phyloP scores from a whole-genome alignment of 1,140 invertebrate genomes.

The Pseudomyrmex gracilis region DNA sequence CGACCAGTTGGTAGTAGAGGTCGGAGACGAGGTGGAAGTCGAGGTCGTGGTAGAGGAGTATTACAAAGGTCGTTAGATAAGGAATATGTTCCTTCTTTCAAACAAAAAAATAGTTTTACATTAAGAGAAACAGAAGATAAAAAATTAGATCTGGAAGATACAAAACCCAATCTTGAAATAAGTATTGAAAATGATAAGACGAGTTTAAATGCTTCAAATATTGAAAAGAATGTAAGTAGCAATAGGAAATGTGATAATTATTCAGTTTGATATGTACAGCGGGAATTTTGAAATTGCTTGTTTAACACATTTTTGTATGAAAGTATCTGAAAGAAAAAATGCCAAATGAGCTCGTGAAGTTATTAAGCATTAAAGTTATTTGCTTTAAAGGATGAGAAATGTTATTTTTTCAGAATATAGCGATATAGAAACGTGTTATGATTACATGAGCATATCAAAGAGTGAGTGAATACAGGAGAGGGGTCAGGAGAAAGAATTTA shows the following conservation, averaged over 20 bases:
- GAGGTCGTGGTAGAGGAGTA: conserved; percentile 32
- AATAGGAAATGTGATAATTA: not conserved
- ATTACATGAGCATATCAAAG: too few species aligned
- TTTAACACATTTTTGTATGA: too few species aligned
- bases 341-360: too few species aligned
- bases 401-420: too few species aligned
- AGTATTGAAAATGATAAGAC: not conserved
- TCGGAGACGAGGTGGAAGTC: not conserved
- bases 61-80: conserved; percentile 39
- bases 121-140: conserved; percentile 20
- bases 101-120: conserved; percentile 24
- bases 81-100: conserved; percentile 40
- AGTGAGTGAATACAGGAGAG: too few species aligned
- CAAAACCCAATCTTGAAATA: not conserved
- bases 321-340: too few species aligned
- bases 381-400: too few species aligned
- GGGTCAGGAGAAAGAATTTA: too few species aligned
- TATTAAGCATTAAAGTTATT: too few species aligned
- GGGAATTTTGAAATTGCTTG: too few species aligned
- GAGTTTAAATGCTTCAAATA: not conserved
- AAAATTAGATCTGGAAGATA: not conserved
- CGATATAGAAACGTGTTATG: too few species aligned
- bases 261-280: too few species aligned
- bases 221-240: conserved; percentile 41
- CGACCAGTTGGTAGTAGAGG: conserved; percentile 25